These are phyloP conservation scores for Hemicrepidius hirtus DNA, from an alignment of 2,888 invertebrate species.

Conservation along the genomic window DNA sequence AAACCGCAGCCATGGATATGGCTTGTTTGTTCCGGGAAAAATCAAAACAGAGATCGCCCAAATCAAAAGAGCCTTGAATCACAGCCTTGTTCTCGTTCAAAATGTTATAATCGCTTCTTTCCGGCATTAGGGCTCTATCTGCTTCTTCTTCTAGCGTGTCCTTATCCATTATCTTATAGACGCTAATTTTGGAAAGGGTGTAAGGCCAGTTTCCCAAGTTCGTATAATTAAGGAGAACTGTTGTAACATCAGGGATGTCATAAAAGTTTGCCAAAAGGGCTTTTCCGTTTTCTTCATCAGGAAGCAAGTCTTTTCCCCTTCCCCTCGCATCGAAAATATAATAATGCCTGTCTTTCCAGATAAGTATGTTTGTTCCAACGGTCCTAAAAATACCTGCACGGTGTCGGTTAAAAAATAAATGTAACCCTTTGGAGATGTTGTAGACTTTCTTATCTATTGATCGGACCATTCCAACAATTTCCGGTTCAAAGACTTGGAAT, in stretches of 20 bases:
- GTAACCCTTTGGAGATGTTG: constrained; percentile 74
- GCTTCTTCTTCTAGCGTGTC: constrained; percentile 72
- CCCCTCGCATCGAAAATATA: constrained; percentile 80
- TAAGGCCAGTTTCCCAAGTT: constrained; percentile 74
- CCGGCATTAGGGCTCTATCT: constrained; percentile 73
- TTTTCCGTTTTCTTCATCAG: constrained; percentile 73
- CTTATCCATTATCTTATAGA: constrained; percentile 68
- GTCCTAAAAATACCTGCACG: constrained; percentile 73
- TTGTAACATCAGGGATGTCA: constrained; percentile 73
- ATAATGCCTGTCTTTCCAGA: constrained; percentile 77
- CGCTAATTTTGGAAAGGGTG: constrained; percentile 73
- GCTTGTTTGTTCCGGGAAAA: constrained; percentile 77
- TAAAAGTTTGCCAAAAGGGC: constrained; percentile 77
- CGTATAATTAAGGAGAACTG: constrained; percentile 73
- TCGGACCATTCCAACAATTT: constrained; percentile 67
- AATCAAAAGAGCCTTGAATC: constrained; percentile 76
- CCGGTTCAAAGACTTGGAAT: constrained; percentile 67
- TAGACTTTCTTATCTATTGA: constrained; percentile 67
- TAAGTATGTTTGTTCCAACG: constrained; percentile 71
- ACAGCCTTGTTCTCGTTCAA: constrained; percentile 76
- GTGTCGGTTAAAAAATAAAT: constrained; percentile 75
- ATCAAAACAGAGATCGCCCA: constrained; percentile 76
- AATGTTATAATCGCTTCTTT: constrained; percentile 75
- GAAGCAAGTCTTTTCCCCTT: constrained; percentile 74
- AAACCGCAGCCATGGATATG: constrained; percentile 76